Evolutionary conservation across 2,113 vertebrate species (phyloP).

Genomic region (Esox niger): DNA sequence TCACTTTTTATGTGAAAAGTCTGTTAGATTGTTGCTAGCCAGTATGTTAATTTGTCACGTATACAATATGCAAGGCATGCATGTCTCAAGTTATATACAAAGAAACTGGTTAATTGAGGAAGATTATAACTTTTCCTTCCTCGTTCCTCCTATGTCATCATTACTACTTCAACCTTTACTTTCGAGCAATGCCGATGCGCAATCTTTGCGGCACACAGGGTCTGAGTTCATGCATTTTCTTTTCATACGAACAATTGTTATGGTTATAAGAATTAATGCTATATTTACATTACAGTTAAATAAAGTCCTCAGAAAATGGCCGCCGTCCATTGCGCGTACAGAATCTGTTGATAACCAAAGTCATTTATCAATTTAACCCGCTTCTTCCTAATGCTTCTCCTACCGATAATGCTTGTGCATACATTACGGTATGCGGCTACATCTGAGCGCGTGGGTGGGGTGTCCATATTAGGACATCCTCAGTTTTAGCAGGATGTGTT

Average conservation of each 20-base stretch:
- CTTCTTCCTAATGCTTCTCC: slow-evolving; percentile 54
- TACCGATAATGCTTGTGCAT: slow-evolving; percentile 1
- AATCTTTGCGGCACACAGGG: not conserved
- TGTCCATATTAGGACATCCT: no score
- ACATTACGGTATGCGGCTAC: not conserved
- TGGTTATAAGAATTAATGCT: slow-evolving; percentile 30
- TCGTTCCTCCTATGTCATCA: not conserved
- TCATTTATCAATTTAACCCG: slow-evolving; percentile 4
- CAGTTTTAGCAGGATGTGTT: not conserved
- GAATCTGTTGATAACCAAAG: slow-evolving; percentile 20
- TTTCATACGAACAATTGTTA: slow-evolving; percentile 4
- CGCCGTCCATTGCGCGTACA: slow-evolving; percentile 6
- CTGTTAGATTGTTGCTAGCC: not conserved
- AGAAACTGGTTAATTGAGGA: not conserved
- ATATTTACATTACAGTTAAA: not conserved
- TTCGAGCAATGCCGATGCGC: not conserved
- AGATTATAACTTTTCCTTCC: not conserved
- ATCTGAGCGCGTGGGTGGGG: slow-evolving; percentile 2
- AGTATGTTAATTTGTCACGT: slow-evolving; percentile 3
- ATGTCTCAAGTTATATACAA: not conserved
- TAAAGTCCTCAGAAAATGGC: not conserved
- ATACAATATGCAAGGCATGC: not conserved
- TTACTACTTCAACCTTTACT: not conserved
- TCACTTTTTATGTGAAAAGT: slow-evolving; percentile 19
- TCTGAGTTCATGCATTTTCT: not conserved